Evolutionary conservation across 2,888 invertebrate species (phyloP).

Genomic region (Ochropleura plecta): DNA sequence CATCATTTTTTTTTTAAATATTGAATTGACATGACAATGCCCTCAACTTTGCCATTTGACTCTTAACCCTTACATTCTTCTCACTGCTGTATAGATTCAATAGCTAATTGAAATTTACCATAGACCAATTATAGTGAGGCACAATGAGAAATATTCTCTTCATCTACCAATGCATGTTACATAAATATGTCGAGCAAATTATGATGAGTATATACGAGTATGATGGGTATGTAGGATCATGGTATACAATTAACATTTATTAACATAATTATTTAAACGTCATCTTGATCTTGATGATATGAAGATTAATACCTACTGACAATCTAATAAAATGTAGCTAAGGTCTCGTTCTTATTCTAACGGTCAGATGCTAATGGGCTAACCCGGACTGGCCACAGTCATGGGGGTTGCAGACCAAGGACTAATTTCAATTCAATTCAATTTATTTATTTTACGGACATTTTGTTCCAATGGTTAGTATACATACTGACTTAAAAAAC

Average conservation of each 20-base stretch:
- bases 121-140: constrained; percentile 26
- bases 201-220: constrained; percentile 1
- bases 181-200: constrained; percentile 2
- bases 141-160: constrained; percentile 11
- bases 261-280: background rate
- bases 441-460: too few relatives aligned
- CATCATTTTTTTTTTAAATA: constrained; percentile 40
- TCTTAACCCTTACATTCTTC: constrained; percentile 12
- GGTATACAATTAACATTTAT: background rate
- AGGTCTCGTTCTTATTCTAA: background rate
- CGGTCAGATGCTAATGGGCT: too few relatives aligned
- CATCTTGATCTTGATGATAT: constrained; percentile 3
- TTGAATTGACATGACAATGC: constrained; percentile 23
- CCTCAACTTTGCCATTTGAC: constrained; percentile 49
- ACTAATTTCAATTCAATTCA: too few relatives aligned
- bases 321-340: background rate
- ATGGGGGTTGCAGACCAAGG: too few relatives aligned
- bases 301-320: background rate
- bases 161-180: background rate
- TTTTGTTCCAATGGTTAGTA: too few relatives aligned
- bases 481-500: too few relatives aligned
- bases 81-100: constrained; percentile 2
- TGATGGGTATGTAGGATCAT: background rate
- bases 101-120: constrained; percentile 49
- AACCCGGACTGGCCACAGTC: background rate